Conservation (phyloP, 2,888 invertebrate species). For the Aphodius granarius region DNA sequence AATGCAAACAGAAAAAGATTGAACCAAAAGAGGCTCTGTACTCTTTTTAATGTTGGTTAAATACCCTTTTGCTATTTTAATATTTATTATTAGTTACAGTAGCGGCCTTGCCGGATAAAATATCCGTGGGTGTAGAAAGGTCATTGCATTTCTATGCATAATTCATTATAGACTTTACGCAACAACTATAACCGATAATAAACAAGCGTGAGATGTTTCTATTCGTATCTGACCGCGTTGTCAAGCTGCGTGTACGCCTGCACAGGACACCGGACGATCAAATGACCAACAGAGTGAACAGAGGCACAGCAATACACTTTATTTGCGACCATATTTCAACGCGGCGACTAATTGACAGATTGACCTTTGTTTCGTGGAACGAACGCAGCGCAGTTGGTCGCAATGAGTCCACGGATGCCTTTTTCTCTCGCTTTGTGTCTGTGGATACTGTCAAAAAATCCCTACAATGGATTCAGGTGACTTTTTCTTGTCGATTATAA, state of each 20-base stretch:
- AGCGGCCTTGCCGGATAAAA: not conserved
- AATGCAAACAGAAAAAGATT: too few relatives aligned
- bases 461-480: too few relatives aligned
- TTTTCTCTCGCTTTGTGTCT: not conserved
- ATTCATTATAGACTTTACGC: not conserved
- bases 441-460: too few relatives aligned
- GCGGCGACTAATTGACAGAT: conserved; percentile 24
- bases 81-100: not conserved
- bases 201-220: not conserved
- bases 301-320: not conserved
- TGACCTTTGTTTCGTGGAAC: conserved; percentile 25
- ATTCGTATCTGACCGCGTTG: not conserved
- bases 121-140: not conserved
- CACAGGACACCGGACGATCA: not conserved
- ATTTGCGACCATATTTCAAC: conserved; percentile 23
- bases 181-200: not conserved
- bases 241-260: not conserved
- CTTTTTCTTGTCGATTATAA: too few relatives aligned
- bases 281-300: not conserved
- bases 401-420: not conserved
- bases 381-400: conserved; percentile 5
- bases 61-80: not conserved
- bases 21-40: too few relatives aligned
- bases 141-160: not conserved
- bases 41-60: too few relatives aligned